Percentiles rank a stretch among this genome's conserved stretches.
These are phyloP conservation scores for Dicaeum eximium DNA, from an alignment of 2,113 vertebrate genomes.

Conservation along the genomic window DNA sequence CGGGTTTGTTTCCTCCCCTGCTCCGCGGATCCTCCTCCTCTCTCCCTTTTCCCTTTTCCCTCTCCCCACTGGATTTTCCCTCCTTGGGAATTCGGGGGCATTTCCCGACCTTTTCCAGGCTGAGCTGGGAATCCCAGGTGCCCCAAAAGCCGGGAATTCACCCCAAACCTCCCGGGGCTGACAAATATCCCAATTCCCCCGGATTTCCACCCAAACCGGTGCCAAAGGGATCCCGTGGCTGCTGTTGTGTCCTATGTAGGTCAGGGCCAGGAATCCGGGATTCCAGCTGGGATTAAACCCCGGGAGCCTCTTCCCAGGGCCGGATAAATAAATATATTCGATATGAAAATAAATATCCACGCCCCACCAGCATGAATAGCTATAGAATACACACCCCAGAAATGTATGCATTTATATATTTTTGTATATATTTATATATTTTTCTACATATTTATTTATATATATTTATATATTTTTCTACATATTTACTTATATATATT, in stretches of 20 bases:
- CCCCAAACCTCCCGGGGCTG: background rate
- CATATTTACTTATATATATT: background rate
- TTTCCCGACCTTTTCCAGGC: accelerated
- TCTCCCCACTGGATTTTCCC: background rate
- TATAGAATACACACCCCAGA: too few relatives aligned
- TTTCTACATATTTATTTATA: background rate
- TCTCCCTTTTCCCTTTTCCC: background rate
- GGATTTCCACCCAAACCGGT: background rate
- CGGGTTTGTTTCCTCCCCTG: background rate
- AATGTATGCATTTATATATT: too few relatives aligned
- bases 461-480: background rate
- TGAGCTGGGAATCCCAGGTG: background rate
- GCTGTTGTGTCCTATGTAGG: background rate
- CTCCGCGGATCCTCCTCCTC: background rate
- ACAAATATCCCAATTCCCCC: background rate
- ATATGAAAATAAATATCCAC: background rate
- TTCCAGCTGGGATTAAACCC: background rate
- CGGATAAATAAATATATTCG: background rate
- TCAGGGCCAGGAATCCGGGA: background rate
- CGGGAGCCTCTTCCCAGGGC: background rate
- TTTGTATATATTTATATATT: too few relatives aligned
- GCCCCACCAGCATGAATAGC: too few relatives aligned
- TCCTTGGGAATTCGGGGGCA: background rate
- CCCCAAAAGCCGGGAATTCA: accelerated
- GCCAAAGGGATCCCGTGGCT: background rate